phyloP scores from a whole-genome alignment of 2,888 invertebrate species.

The Xanthorhoe designata region DNA sequence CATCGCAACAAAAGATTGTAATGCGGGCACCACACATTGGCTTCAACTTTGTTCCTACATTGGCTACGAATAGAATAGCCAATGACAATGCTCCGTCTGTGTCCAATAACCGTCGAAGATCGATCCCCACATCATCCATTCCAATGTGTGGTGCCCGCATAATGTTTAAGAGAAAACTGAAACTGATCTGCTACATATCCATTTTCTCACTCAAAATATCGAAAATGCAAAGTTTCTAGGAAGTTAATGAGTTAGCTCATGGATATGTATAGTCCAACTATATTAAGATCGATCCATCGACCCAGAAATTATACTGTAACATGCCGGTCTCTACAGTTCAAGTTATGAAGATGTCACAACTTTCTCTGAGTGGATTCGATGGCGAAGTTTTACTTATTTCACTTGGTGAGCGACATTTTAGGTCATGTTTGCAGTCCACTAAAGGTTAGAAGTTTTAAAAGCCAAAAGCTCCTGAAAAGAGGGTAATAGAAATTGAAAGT shows the following conservation, averaged over 20 bases:
- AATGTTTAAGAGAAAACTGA: too few species aligned
- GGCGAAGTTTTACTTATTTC: constrained; percentile 14
- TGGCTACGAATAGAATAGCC: too few species aligned
- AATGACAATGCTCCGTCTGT: too few species aligned
- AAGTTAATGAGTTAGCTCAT: neutral
- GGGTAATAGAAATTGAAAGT: neutral
- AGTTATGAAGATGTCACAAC: constrained; percentile 16
- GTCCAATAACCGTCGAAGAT: too few species aligned
- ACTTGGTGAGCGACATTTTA: constrained; percentile 4
- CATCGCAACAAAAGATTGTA: neutral
- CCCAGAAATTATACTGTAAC: constrained; percentile 14
- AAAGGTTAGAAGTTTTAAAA: neutral
- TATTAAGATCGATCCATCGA: neutral
- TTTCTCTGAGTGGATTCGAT: constrained; percentile 17
- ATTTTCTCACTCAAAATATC: too few species aligned
- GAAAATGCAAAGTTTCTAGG: too few species aligned
- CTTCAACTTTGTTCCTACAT: too few species aligned
- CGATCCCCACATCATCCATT: too few species aligned
- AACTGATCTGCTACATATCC: too few species aligned
- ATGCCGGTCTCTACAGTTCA: neutral
- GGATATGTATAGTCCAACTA: neutral
- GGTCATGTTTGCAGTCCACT: constrained; percentile 14
- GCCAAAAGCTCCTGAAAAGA: neutral
- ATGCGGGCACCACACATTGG: too few species aligned
- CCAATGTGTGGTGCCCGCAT: too few species aligned